phyloP scores from a whole-genome alignment of 1,140 invertebrate species.

The Bombus polaris region DNA sequence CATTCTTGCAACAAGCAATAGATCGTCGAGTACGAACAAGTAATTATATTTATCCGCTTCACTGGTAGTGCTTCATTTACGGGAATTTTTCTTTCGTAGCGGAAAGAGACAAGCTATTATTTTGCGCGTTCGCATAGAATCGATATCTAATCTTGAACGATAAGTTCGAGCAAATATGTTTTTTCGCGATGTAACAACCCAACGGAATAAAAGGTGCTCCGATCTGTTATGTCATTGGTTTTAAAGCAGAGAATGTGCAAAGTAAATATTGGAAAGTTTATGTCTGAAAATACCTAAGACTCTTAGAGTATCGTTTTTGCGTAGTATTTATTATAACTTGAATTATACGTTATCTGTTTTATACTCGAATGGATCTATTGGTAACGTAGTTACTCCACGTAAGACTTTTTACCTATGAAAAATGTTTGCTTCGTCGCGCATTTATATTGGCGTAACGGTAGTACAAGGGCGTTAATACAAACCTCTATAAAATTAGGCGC shows the following conservation, averaged over 20 bases:
- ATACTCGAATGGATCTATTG: conserved; percentile 41
- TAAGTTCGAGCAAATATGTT: conserved; percentile 28
- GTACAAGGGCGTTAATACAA: background rate
- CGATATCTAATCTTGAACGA: conserved; percentile 35
- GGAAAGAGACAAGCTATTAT: background rate
- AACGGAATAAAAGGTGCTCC: conserved; percentile 28
- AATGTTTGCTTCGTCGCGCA: conserved; percentile 2
- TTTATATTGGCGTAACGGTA: conserved; percentile 7
- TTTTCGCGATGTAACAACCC: background rate
- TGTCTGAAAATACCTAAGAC: conserved; percentile 5
- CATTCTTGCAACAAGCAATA: conserved; percentile 37
- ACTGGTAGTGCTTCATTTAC: conserved; percentile 32
- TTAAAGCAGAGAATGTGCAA: conserved; percentile 8
- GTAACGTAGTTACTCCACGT: conserved; percentile 25
- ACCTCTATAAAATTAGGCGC: background rate
- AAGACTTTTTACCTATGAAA: conserved; percentile 54
- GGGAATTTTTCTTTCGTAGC: conserved; percentile 15
- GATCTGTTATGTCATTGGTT: conserved; percentile 29
- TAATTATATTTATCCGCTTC: conserved; percentile 42
- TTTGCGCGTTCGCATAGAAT: conserved; percentile 17
- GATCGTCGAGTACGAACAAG: conserved; percentile 8
- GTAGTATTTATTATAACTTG: conserved; percentile 22
- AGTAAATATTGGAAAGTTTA: conserved; percentile 20
- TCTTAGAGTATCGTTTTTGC: background rate
- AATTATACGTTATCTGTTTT: conserved; percentile 48